Conservation (phyloP, 2,797 vertebrate genomes). For the Ctenopoma multispine region DNA sequence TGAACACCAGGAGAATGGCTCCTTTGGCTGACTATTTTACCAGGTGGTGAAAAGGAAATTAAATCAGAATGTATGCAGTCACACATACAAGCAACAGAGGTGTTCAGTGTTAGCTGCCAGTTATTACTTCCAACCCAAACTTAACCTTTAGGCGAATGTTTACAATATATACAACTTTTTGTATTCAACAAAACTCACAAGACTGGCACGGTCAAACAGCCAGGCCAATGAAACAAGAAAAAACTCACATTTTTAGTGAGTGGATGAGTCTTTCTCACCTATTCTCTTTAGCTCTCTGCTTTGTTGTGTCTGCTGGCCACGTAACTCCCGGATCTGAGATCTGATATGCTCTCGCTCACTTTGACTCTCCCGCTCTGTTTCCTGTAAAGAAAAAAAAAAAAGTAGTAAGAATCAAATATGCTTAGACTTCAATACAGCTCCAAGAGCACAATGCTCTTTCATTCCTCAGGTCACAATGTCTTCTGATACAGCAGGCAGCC, state of each 20-base stretch:
- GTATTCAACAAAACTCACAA: conserved; percentile 14
- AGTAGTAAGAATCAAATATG: conserved; percentile 19
- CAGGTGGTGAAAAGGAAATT: conserved; percentile 67
- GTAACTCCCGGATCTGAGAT: conserved; percentile 72
- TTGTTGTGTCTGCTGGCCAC: conserved; percentile 63
- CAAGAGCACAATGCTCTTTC: conserved; percentile 16
- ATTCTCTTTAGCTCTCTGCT: conserved; percentile 69
- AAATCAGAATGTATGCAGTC: conserved; percentile 41
- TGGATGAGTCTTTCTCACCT: conserved; percentile 61
- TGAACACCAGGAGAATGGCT: conserved; percentile 67
- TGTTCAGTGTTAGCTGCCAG: conserved; percentile 58
- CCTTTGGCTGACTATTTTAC: conserved; percentile 67
- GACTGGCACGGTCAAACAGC: conserved; percentile 29
- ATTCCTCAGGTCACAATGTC: conserved; percentile 1
- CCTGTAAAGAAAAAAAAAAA: conserved; percentile 66
- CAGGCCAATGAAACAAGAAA: neutral
- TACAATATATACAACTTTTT: conserved; percentile 49
- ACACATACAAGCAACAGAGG: conserved; percentile 52
- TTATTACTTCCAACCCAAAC: conserved; percentile 22
- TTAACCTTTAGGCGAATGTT: conserved; percentile 54
- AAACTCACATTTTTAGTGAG: no score
- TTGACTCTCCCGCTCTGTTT: conserved; percentile 62
- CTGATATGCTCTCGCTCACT: conserved; percentile 74
- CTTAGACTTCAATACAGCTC: conserved; percentile 25
- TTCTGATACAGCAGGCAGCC: conserved; percentile 2